Evolutionary conservation across 1,140 invertebrate genomes (phyloP).

Genomic region (Drosophila pallidifrons): DNA sequence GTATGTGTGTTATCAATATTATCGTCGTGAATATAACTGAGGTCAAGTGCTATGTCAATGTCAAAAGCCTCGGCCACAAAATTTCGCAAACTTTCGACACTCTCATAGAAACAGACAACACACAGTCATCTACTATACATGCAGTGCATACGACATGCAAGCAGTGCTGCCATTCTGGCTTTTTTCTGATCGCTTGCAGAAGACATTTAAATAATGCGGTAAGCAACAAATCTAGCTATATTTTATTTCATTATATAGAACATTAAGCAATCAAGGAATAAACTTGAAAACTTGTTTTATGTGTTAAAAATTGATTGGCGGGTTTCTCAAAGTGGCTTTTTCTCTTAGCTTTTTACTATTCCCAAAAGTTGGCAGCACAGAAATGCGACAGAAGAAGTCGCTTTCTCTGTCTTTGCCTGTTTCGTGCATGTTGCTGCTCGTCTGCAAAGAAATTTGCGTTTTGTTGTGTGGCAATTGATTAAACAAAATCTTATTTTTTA

Average conservation of each 20-base stretch:
- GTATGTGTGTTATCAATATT: slow-evolving; percentile 7
- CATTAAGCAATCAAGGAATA: too few species aligned
- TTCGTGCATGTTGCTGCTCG: neutral
- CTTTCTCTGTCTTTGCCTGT: neutral
- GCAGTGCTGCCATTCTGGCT: neutral
- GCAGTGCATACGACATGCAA: neutral
- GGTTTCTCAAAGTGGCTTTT: too few species aligned
- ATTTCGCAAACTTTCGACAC: slow-evolving; percentile 20
- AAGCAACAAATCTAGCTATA: too few species aligned
- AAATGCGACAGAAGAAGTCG: slow-evolving; percentile 4
- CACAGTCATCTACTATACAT: neutral
- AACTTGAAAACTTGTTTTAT: too few species aligned
- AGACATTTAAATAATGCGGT: too few species aligned
- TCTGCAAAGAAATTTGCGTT: neutral
- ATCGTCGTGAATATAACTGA: slow-evolving; percentile 18
- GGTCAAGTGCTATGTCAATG: slow-evolving; percentile 41
- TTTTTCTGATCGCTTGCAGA: too few species aligned
- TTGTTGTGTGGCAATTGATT: slow-evolving; percentile 34
- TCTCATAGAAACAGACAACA: slow-evolving; percentile 2
- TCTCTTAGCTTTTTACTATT: too few species aligned
- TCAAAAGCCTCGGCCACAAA: slow-evolving; percentile 4
- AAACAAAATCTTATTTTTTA: slow-evolving; percentile 39
- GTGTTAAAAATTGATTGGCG: too few species aligned
- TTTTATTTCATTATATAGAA: too few species aligned
- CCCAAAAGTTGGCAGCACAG: too few species aligned